Conservation (phyloP, 2,113 vertebrate genomes). For the Pelodiscus sinensis region DNA sequence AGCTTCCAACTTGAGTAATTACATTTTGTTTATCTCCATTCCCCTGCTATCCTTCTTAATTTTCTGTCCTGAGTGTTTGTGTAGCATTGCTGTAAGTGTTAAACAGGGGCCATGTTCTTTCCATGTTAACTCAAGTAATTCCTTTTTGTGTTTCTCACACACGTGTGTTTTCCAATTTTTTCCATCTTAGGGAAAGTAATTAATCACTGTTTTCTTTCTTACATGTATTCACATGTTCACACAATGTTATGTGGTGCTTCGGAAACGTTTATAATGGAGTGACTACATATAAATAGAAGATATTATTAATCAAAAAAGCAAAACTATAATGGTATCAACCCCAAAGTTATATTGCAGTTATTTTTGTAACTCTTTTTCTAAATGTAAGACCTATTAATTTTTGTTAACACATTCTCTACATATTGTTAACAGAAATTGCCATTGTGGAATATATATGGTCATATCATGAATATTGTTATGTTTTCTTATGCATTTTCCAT, state of each 20-base stretch:
- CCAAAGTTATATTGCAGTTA: not conserved
- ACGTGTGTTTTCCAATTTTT: not conserved
- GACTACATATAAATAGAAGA: not conserved
- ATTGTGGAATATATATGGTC: not conserved
- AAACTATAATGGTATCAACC: not conserved
- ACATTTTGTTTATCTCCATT: not conserved
- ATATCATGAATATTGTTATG: not conserved
- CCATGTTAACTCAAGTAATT: not conserved
- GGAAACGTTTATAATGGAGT: not conserved
- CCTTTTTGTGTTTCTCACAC: not conserved
- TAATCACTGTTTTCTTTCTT: not conserved
- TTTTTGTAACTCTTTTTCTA: not conserved
- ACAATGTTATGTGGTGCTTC: not conserved
- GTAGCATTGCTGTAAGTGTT: not conserved
- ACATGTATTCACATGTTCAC: not conserved
- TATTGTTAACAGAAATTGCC: not conserved
- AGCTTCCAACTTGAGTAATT: not conserved
- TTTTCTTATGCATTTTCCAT: constrained; percentile 26
- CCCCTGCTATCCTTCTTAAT: not conserved
- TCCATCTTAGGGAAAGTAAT: not conserved
- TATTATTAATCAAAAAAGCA: fast-evolving
- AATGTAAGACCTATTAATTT: not conserved
- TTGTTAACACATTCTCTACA: not conserved
- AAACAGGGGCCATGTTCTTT: not conserved
- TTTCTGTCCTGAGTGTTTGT: not conserved